Conservation (phyloP, 2,797 vertebrate genomes). For the Coreius guichenoti region DNA sequence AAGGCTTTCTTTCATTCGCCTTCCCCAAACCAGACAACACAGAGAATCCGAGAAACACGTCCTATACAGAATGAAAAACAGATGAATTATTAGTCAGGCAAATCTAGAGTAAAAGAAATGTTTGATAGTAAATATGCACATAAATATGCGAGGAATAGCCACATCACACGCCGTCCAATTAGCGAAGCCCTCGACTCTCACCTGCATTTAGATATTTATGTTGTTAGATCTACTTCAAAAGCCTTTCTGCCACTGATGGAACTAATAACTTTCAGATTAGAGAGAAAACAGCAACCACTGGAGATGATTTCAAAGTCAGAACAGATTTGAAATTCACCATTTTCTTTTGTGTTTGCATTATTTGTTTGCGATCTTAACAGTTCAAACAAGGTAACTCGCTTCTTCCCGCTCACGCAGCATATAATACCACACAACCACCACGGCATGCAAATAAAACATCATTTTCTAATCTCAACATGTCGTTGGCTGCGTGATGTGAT, state of each 20-base stretch:
- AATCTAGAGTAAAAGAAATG: conserved; percentile 64
- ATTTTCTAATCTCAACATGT: conserved; percentile 25
- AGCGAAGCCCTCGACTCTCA: conserved; percentile 55
- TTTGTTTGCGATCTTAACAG: conserved; percentile 45
- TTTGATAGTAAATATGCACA: conserved; percentile 62
- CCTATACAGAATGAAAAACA: conserved; percentile 43
- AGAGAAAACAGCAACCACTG: conserved; percentile 52
- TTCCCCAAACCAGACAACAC: conserved; percentile 62
- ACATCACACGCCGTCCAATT: conserved; percentile 55
- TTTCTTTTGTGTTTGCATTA: conserved; percentile 50
- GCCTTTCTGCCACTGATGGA: conserved; percentile 50
- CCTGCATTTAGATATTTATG: conserved; percentile 61
- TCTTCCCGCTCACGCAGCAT: background rate
- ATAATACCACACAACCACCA: background rate
- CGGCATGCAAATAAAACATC: conserved; percentile 4
- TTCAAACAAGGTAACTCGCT: conserved; percentile 54
- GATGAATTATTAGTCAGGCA: conserved; percentile 62
- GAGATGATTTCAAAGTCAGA: conserved; percentile 59
- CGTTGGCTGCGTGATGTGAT: background rate
- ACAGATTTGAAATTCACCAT: conserved; percentile 60
- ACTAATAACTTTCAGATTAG: conserved; percentile 61
- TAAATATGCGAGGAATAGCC: conserved; percentile 57
- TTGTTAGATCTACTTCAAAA: conserved; percentile 64
- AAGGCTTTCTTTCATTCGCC: conserved; percentile 55
- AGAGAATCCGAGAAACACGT: conserved; percentile 66